Evolutionary conservation across 2,888 invertebrate species (phyloP), one percentile per base, ranked within the genome.

Genomic region (Tenthredo distinguenda): DNA sequence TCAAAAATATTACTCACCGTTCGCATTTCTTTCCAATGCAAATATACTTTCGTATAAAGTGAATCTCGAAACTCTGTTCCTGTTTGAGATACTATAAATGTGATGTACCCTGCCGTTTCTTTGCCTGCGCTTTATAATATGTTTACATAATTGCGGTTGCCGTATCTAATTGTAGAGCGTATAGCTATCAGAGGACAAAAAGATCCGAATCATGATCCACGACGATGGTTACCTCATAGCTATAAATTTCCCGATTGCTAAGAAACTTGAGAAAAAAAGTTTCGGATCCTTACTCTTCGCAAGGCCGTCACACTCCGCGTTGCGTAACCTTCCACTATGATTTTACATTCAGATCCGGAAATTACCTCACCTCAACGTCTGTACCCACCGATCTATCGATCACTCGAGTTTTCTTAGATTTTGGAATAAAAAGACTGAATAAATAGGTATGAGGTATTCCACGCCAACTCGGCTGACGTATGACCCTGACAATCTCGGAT

Each of bases 241-340:
- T 72, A 72, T 40, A n/a, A 18, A 37, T 72, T 40, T 72, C 9
- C 10, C n/a, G n/a, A 37, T 21, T 76, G 12, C 47, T 47, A 76
- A 76, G 47, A 76, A 76, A 26, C 47, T 50, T 26, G 10, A 47
- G 47, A 47, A 76, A 76, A 72, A 71, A 21, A 76, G 26, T 76
- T 21, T 76, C 76, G 76, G 76, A 76, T 47, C 31, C 47, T 50
- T 76, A 47, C 47, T 26, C 40, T 31, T 34, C 10, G 26, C 74
- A 74, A 74, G 74, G 74, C 43, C 76, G 76, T 76, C 47, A 76
- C 76, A 76, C 76, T 76, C 47, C 76, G 31, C 43, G 76, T 76
- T 47, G 76, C 76, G 47, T 76, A 76, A 76, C 76, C 43, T 26
- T 76, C 12, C 76, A 26, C 31, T 26, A 31, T 9, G 76, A 76